Percentiles rank a stretch among this genome's conserved stretches.
Evolutionary conservation across 2,888 invertebrate species (phyloP).

Genomic region (Apantesis nais): DNA sequence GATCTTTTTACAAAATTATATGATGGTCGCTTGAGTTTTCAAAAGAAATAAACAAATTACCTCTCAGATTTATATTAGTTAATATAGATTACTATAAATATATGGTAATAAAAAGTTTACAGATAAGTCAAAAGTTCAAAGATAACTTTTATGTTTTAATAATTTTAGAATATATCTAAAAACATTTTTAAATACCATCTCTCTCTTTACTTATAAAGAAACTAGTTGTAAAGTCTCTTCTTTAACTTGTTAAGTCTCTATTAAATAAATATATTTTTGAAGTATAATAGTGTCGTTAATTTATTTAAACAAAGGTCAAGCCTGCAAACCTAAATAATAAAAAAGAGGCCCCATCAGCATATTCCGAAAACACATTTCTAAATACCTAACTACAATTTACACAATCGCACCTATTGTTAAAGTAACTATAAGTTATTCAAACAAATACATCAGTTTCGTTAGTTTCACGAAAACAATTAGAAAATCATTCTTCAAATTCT

Average conservation of each 20-base stretch:
- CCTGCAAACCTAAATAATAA: neutral
- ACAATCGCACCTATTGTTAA: constrained; percentile 29
- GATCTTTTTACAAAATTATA: too few relatives aligned
- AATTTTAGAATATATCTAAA: too few relatives aligned
- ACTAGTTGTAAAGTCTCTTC: neutral
- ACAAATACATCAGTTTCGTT: constrained; percentile 42
- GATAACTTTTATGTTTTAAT: too few relatives aligned
- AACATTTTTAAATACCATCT: too few relatives aligned
- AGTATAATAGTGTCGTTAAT: neutral
- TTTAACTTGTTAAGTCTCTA: neutral
- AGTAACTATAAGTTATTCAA: constrained; percentile 13
- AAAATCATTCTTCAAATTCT: constrained; percentile 64
- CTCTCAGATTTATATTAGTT: too few relatives aligned
- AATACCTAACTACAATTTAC: constrained; percentile 10
- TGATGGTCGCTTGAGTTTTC: too few relatives aligned
- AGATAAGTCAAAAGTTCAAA: too few relatives aligned
- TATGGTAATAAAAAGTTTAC: too few relatives aligned
- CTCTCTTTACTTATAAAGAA: neutral
- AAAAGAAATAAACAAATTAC: too few relatives aligned
- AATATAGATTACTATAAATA: too few relatives aligned
- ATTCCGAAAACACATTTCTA: neutral
- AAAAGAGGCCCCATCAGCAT: neutral
- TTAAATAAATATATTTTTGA: neutral
- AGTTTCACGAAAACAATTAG: constrained; percentile 52
- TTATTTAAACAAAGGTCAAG: neutral